Evolutionary conservation across 2,797 vertebrate species (phyloP).

Genomic region (Gallirallus australis): DNA sequence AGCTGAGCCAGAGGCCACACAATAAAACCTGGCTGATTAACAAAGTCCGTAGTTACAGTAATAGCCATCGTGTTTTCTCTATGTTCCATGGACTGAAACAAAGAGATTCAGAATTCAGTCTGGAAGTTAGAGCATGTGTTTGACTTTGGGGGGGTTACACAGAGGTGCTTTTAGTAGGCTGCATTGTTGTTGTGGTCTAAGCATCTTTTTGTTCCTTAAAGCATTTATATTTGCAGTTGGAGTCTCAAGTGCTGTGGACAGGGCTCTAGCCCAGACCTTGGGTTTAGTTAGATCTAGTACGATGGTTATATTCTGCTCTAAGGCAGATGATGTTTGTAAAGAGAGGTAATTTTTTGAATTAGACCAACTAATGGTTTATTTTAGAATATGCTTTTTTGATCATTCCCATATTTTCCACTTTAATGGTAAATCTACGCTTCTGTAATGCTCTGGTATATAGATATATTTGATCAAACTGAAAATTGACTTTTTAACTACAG

Average conservation of each 20-base stretch:
- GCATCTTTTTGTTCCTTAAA: background rate
- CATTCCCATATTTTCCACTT: background rate
- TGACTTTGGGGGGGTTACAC: background rate
- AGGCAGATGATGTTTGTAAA: background rate
- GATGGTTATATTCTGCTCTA: background rate
- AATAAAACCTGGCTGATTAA: conserved; percentile 70
- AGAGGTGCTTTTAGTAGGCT: background rate
- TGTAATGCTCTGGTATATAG: accelerated
- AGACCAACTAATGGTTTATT: background rate
- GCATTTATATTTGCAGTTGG: background rate
- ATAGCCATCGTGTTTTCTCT: conserved; percentile 19
- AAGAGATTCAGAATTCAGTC: background rate
- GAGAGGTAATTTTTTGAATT: background rate
- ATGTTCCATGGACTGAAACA: background rate
- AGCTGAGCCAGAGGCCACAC: conserved; percentile 63
- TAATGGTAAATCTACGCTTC: background rate
- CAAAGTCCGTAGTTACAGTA: conserved; percentile 36
- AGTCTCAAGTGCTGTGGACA: background rate
- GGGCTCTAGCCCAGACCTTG: background rate
- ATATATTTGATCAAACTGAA: background rate
- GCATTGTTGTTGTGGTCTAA: background rate
- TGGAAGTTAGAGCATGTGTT: background rate
- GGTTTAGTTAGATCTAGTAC: background rate
- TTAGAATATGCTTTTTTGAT: background rate
- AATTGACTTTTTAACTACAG: background rate